Conservation (phyloP, 2,888 invertebrate species). For the Euzophera pinguis region DNA sequence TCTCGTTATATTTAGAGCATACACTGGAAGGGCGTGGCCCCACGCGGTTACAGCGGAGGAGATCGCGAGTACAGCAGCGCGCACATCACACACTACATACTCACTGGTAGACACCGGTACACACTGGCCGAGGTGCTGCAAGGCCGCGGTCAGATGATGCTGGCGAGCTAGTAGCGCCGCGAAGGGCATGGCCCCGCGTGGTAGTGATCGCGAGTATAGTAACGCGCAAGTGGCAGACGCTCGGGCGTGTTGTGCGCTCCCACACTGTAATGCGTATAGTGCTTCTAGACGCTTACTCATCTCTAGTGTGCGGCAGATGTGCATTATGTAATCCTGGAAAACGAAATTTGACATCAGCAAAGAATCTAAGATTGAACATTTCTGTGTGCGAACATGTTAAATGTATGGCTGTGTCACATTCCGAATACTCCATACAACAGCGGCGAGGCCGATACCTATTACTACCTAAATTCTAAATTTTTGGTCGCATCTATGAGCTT, state of each 20-base stretch:
- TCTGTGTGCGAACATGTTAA: too few relatives aligned
- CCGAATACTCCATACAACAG: too few relatives aligned
- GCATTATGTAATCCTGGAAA: slow-evolving; percentile 81
- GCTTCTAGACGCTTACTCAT: slow-evolving; percentile 83
- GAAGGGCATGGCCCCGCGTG: slow-evolving; percentile 32
- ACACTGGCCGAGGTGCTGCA: slow-evolving; percentile 83
- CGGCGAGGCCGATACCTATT: too few relatives aligned
- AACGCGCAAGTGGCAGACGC: slow-evolving; percentile 90
- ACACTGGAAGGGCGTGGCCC: slow-evolving; percentile 24
- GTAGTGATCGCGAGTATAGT: slow-evolving; percentile 81
- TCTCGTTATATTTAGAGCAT: too few relatives aligned
- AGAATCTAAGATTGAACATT: too few relatives aligned
- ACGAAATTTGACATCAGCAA: too few relatives aligned
- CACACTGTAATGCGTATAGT: slow-evolving; percentile 86
- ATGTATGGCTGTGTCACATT: too few relatives aligned
- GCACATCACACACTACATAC: slow-evolving; percentile 55
- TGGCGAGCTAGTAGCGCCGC: slow-evolving; percentile 76
- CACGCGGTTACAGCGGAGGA: slow-evolving; percentile 37
- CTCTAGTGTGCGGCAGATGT: slow-evolving; percentile 86
- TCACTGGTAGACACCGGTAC: slow-evolving; percentile 51
- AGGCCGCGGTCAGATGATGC: slow-evolving; percentile 78
- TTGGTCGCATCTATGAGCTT: too few relatives aligned
- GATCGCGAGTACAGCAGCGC: slow-evolving; percentile 86
- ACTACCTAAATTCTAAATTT: too few relatives aligned
- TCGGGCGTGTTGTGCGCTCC: slow-evolving; percentile 85